Percentiles rank a stretch among this genome's conserved stretches.
phyloP scores from a whole-genome alignment of 2,888 invertebrate species.

The Heteromurus nitidus region DNA sequence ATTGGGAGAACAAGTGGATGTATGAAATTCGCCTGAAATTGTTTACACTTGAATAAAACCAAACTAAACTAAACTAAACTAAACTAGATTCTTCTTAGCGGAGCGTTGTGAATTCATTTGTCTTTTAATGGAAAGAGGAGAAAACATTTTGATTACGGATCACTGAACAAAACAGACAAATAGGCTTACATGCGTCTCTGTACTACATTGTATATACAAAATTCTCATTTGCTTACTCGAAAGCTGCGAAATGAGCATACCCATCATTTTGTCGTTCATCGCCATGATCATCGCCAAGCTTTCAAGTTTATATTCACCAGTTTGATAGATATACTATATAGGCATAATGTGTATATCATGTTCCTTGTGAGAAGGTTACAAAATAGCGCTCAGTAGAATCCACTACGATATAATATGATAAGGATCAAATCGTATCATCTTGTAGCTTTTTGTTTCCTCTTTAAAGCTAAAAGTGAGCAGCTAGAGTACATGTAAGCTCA shows the following conservation, averaged over 20 bases:
- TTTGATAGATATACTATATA: too few species aligned
- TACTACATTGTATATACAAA: slow-evolving; percentile 3
- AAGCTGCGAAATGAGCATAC: slow-evolving; percentile 54
- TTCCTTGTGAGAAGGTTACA: not conserved
- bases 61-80: too few species aligned
- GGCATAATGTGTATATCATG: too few species aligned
- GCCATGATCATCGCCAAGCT: not conserved
- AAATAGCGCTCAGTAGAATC: slow-evolving; percentile 6
- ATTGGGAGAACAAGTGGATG: too few species aligned
- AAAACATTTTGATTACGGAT: slow-evolving; percentile 61
- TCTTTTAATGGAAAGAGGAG: slow-evolving; percentile 59
- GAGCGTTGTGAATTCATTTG: slow-evolving; percentile 51
- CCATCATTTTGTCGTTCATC: not conserved
- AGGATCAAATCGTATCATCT: slow-evolving; percentile 48
- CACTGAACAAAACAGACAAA: slow-evolving; percentile 61
- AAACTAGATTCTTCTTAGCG: slow-evolving; percentile 23
- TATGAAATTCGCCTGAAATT: too few species aligned
- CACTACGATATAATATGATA: too few species aligned
- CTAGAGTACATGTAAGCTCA: not conserved
- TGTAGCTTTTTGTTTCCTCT: slow-evolving; percentile 40
- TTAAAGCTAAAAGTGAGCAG: slow-evolving; percentile 37
- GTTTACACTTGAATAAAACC: too few species aligned
- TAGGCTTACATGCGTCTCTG: slow-evolving; percentile 53
- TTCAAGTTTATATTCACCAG: too few species aligned
- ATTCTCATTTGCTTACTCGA: slow-evolving; percentile 14